Base-by-base conservation (phyloP, 1,140 invertebrate species). In the Drosophila pruinosa region DNA sequence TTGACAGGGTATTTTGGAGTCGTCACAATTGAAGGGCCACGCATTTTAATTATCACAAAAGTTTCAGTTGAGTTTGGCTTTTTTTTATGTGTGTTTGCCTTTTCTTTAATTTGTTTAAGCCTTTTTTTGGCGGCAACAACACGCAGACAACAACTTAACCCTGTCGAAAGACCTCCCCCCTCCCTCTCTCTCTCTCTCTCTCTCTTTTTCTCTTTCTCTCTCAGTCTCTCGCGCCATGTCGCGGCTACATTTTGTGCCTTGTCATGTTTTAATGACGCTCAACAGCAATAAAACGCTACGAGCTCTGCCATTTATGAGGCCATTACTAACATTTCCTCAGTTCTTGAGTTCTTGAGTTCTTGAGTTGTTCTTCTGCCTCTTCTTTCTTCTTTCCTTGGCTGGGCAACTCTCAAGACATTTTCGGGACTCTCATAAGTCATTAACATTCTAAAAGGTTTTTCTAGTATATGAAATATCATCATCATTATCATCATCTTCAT, bases 381-480 rank as follows among this genome's bases (percentile, higher is more conserved):
- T 14, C 24, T 14, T 52, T 24, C 12, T 45, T 43, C 21, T 65
- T 45, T 15, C 43, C 10, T 36, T 17, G 26, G 31, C 31, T 19
- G 6, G 14, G 14, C 43, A n/a, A 26, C 68, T 56, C 70, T 72
- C 63, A 67, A 71, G 72, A 72, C 72, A 75, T 72, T 75, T 67
- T 48, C 39, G 14, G 45, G 56, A 68, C 78, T 69, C 75, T 68
- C 62, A 68, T 65, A 86, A 85, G 81, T 81, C 81, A 86, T 85
- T 85, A 85, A 80, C 81, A 85, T 85, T 85, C 78, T 85, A 85
- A 85, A 86, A 85, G 81, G 77, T 85, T 85, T 85, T 81, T 47
- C 81, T 77, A 85, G 81, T 86, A 53, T 63, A 64, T 71, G 68
- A 64, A 71, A 65, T 65, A 65, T 62, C 21, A 63, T 62, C 58